Conservation (phyloP, 2,888 invertebrate species). For the Acronicta leporina region DNA sequence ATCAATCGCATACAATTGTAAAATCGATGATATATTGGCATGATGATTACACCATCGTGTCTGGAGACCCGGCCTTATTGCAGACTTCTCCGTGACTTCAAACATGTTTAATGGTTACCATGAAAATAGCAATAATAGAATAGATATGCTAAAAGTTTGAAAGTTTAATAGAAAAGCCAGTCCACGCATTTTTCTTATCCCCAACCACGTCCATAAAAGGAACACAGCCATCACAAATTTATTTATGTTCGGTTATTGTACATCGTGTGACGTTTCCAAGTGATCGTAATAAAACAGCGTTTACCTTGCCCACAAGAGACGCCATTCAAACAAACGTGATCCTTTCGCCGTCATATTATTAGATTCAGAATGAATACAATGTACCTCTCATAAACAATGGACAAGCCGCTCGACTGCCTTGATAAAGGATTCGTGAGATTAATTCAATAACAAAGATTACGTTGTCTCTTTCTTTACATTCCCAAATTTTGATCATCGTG, state of each 20-base stretch:
- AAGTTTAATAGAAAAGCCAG: slow-evolving; percentile 33
- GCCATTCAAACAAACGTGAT: slow-evolving; percentile 67
- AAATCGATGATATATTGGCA: too few relatives aligned
- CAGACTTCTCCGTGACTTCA: too few relatives aligned
- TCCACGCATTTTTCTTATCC: slow-evolving; percentile 35
- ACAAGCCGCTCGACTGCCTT: slow-evolving; percentile 79
- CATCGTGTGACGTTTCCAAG: slow-evolving; percentile 63
- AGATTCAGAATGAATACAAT: slow-evolving; percentile 77
- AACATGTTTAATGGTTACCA: slow-evolving; percentile 7
- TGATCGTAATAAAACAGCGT: slow-evolving; percentile 66
- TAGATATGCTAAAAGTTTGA: slow-evolving; percentile 25
- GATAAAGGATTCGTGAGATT: slow-evolving; percentile 79
- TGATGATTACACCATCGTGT: too few relatives aligned
- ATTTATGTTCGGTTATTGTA: slow-evolving; percentile 65
- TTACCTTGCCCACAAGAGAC: slow-evolving; percentile 51
- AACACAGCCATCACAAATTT: slow-evolving; percentile 58
- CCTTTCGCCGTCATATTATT: slow-evolving; percentile 76
- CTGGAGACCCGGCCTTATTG: too few relatives aligned
- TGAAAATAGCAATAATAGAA: slow-evolving; percentile 6
- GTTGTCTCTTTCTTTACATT: slow-evolving; percentile 65
- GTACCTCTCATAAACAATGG: slow-evolving; percentile 75
- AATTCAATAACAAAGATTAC: slow-evolving; percentile 80
- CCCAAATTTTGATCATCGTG: slow-evolving; percentile 49
- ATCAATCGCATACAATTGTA: too few relatives aligned
- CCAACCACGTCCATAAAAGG: slow-evolving; percentile 51